Evolutionary conservation across 2,888 invertebrate species (phyloP).

Genomic region (Melolontha melolontha): DNA sequence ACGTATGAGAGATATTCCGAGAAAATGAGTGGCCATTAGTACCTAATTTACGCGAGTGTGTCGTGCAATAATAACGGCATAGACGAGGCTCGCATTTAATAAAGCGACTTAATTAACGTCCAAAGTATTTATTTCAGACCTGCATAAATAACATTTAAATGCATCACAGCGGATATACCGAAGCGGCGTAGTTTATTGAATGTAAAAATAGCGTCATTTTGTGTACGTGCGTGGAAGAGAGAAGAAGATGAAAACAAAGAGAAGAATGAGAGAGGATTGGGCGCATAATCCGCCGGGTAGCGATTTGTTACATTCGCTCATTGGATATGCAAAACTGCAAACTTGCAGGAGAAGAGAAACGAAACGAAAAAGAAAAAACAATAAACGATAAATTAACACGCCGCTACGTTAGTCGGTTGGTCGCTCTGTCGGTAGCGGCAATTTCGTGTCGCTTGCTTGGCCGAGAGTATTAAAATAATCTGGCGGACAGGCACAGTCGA

Average conservation of each 20-base stretch:
- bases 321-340: conserved; percentile 44
- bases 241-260: conserved; percentile 27
- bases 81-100: conserved; percentile 38
- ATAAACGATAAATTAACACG: conserved; percentile 42
- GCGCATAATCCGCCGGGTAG: conserved; percentile 43
- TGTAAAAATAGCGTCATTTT: conserved; percentile 37
- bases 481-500: conserved; percentile 25
- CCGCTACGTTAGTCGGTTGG: conserved; percentile 27
- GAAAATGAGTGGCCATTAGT: conserved; percentile 33
- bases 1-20: conserved; percentile 7
- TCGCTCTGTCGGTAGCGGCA: conserved; percentile 36
- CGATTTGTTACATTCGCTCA: conserved; percentile 43
- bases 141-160: conserved; percentile 43
- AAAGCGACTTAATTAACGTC: conserved; percentile 44
- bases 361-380: conserved; percentile 41
- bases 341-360: conserved; percentile 36
- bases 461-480: conserved; percentile 40
- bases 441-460: conserved; percentile 31
- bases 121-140: conserved; percentile 39
- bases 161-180: conserved; percentile 39
- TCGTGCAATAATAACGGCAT: conserved; percentile 39
- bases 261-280: conserved; percentile 35
- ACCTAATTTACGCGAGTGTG: conserved; percentile 37
- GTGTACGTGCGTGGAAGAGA: conserved; percentile 18
- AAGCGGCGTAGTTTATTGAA: conserved; percentile 41